Base-by-base conservation (phyloP, 2,888 invertebrate species). In the Flexamia atlantica region DNA sequence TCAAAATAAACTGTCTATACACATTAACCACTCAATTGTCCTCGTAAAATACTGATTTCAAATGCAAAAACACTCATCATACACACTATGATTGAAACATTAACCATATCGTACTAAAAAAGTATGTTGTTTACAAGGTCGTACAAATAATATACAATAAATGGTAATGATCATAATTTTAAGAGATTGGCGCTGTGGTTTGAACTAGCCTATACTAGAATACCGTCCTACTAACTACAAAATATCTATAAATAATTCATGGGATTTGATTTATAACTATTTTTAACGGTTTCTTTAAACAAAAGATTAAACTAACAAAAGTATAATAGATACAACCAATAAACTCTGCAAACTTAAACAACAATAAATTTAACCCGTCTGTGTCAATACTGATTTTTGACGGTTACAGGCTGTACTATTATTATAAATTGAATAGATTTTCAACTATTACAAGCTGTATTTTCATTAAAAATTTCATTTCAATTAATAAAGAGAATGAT, bases 321-420 rank as follows among this genome's bases (percentile, higher is more conserved):
- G 17, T 14, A 50, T 25, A 76, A 53, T 36, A 53, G 30, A 32
- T 82, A 82, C 82, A 82, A 82, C 82, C 82, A n/a, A 82, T 82
- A 82, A 82, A 82, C 82, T 82, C 82, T 82, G 82, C 82, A 82
- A 82, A 82, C 82, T 57, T 79, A 79, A 79, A 79, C 53, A 76
- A 76, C 50, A 79, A 42, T 76, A 25, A 76, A 50, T 28, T 46
- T 76, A 64, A 28, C 64, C 28, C 64, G 14, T 28, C 64, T 64
- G 64, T 64, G 64, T 17, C 30, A 28, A 5, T 28, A 28, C 64
- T 12, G 23, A 23, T 23, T 25, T 30, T 64, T 64, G 53, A 53
- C 20, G 2, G 12, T n/a, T 9, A 36, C 9, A 36, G 36, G 9
- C 36, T 36, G 36, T 36, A 36, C 9, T 4, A 36, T 4, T 36